Evolutionary conservation across 2,797 vertebrate species (phyloP).

Genomic region (Lacerta agilis): DNA sequence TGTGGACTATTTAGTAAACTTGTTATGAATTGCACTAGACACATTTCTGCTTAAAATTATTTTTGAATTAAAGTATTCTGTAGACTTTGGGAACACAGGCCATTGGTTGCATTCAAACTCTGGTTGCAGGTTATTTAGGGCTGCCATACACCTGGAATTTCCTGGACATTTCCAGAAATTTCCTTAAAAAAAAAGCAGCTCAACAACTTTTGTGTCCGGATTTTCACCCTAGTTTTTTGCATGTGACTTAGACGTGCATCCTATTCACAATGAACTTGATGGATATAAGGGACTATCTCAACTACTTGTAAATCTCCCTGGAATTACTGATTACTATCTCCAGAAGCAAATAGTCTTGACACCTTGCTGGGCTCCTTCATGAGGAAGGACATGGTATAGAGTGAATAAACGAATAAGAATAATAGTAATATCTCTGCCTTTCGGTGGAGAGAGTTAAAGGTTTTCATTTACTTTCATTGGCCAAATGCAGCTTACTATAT

Average conservation of each 20-base stretch:
- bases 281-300: no score
- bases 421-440: background rate
- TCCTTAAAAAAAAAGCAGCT: no score
- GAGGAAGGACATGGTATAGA: no score
- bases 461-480: background rate
- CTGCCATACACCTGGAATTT: no score
- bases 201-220: background rate
- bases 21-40: background rate
- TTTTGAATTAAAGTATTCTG: background rate
- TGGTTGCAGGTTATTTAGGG: background rate
- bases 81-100: background rate
- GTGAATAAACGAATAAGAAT: no score
- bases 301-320: background rate
- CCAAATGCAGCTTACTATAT: background rate
- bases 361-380: background rate
- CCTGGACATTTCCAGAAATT: no score
- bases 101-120: background rate
- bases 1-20: constrained; percentile 1
- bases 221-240: background rate
- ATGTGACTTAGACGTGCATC: background rate
- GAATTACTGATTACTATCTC: background rate
- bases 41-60: background rate
- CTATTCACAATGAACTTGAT: no score
- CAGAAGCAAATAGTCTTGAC: background rate
- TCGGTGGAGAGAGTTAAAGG: background rate